Base-by-base conservation (phyloP, 2,888 invertebrate genomes). In the Eupithecia abbreviata region DNA sequence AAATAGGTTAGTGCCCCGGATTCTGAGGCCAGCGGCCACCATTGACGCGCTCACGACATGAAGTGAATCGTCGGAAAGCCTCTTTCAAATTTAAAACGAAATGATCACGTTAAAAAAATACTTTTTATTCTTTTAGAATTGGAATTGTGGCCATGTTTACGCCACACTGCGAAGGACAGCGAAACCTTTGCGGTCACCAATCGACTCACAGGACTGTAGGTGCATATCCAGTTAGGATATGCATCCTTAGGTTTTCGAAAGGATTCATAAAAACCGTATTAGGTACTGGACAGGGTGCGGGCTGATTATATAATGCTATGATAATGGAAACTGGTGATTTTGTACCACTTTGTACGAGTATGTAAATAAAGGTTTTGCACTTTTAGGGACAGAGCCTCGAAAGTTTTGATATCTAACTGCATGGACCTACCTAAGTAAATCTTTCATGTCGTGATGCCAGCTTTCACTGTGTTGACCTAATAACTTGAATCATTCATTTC, bases 1-100 rank as follows among this genome's bases (percentile, higher is more conserved):
- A 88, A 88, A 87, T 87, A 88, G 90, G 88, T 90, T 86, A 87
- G 80, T 85, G 89, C 78, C 86, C 90, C 78, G 90, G 84, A 84
- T 90, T 80, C 78, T 82, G 85, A 90, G 88, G 89, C 83, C 84
- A 85, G 80, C 81, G 82, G 78, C 30, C 30, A 30, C 30, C 30
- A 30, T 79, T 81, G 82, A 83, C 82, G 81, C 84, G 80, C 73
- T 83, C 85, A 85, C 84, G 85, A 86, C 77, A 74, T 68, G 10
- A 62, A 62, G 18, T 55, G n/a, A n/a, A n/a, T 30, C 30, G 6
- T 51, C 30, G 30, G 1, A 30, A 30, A 30, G 51, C 51, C 15
- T 51, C 51, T 4, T 51, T 51, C n/a, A n/a, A 55, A 1, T 30
- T 30, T 30, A 30, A 1, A 30, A 30, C 30, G 30, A 30, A 30